Base-by-base conservation (phyloP, 2,888 invertebrate species). In the Eurois occulta region DNA sequence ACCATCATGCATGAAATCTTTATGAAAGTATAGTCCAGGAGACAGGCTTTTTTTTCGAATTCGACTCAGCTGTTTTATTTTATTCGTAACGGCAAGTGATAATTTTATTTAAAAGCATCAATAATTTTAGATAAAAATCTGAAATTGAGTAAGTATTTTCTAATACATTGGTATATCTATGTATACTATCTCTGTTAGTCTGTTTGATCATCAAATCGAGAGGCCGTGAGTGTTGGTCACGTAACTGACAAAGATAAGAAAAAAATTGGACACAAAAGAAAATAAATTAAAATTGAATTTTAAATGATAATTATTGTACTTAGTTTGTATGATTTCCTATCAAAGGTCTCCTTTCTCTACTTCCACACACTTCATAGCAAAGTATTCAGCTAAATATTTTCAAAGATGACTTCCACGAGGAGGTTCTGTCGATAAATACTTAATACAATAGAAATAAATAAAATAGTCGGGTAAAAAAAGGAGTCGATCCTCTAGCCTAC, bases 401-500 rank as follows among this genome's bases (percentile, higher is more conserved):
- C 38, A 48, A 73, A 43, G 1, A 41, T 35, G 24, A 16, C 46
- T 24, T 24, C 13, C 24, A 46, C 1, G 6, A 32, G 28, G 24
- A 5, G 1, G 2, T 58, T 55, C 5, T 3, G 18, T n/a, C 6
- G 24, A 81, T 55, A 32, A 41, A n/a, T n/a, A n/a, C n/a, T n/a
- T 28, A 7, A 18, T 18, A 38, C 16, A 65, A 43, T 48, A 60
- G 10, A 64, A 68, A 52, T 18, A 65, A 69, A 62, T 69, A 48
- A 74, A 76, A 21, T 65, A 7, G 1, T 8, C 21, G 21, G 18
- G 21, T 21, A n/a, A 75, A 80, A 48, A 87, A 81, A 81, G 68
- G 64, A 48, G 65, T 80, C 77, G 32, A 72, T 87, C 92, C 91
- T 89, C 89, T 88, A 81, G 90, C 77, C 94, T 92, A 94, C 88